Base-by-base conservation (phyloP, 1,140 invertebrate species). In the Temnothorax curvispinosus region DNA sequence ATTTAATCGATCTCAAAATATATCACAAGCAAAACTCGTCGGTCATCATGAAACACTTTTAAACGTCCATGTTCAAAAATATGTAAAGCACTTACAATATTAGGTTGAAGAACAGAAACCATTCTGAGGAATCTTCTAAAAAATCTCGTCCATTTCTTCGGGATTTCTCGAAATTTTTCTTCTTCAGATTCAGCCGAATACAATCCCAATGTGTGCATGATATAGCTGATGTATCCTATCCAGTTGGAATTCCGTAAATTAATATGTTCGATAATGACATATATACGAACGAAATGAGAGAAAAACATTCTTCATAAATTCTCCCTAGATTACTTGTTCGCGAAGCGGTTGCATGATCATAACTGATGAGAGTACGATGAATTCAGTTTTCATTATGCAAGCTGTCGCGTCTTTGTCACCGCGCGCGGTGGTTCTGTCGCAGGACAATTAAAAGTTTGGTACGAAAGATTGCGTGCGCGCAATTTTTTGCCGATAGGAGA, bases 371-470 rank as follows among this genome's bases (percentile, higher is more conserved):
- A 71, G 2, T 52, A 35, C 11, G 8, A n/a, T 18, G n/a, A 44
- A 81, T 13, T 3, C 7, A 9, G 4, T 13, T 69, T 84, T 13
- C 27, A 84, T 84, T 74, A 84, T 18, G 41, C 27, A 74, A 21
- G n/a, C 38, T 18, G 1, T 50, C 27, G 38, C 38, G 38, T 62
- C 5, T 38, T n/a, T 13, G 15, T 18, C 15, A 27, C 2, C 44
- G n/a, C n/a, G n/a, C n/a, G n/a, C 11, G 9, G 8, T 67, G 3
- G 7, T 69, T 71, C 9, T 44, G 7, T 35, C 13, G n/a, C 7
- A 18, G 67, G 7, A 15, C 27, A 62, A 18, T 35, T 74, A 11
- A 15, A 60, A 60, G 69, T 84, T 84, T 13, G 41, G 4, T 60
- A 60, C 7, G 6, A 60, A 1, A 18, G 41, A 7, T 72, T 56